Evolutionary conservation across 2,888 invertebrate genomes (phyloP).

Genomic region (Brassicogethes aeneus): DNA sequence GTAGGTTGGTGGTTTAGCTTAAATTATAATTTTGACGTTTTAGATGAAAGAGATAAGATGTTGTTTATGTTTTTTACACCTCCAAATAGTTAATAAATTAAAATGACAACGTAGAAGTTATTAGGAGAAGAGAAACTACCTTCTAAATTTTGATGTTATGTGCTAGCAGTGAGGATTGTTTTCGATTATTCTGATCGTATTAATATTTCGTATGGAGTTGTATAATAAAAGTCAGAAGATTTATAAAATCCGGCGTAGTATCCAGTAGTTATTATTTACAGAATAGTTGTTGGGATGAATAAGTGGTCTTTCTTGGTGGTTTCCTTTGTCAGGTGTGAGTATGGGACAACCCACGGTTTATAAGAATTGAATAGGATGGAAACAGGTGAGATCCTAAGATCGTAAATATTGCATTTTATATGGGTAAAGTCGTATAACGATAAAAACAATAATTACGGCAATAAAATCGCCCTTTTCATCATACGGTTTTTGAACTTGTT

Average conservation of each 20-base stretch:
- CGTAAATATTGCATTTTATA: constrained; percentile 30
- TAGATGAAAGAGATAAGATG: too few species aligned
- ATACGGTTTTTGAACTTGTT: constrained; percentile 24
- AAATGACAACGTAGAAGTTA: too few species aligned
- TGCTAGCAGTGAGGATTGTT: constrained; percentile 2
- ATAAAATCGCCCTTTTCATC: constrained; percentile 29
- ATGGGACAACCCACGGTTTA: constrained; percentile 16
- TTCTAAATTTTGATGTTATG: too few species aligned
- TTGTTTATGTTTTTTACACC: too few species aligned
- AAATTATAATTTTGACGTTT: too few species aligned
- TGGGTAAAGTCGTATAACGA: constrained; percentile 24
- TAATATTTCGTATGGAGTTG: background rate
- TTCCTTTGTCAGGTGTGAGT: too few species aligned
- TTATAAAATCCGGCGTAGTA: constrained; percentile 21
- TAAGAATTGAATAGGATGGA: constrained; percentile 17
- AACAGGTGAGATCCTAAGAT: constrained; percentile 28
- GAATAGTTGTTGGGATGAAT: constrained; percentile 19
- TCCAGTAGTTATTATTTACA: constrained; percentile 23
- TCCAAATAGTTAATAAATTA: too few species aligned
- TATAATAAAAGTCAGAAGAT: constrained; percentile 12
- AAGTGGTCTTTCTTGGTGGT: constrained; percentile 24
- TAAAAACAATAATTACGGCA: constrained; percentile 30
- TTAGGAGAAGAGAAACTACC: too few species aligned
- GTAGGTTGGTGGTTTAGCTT: too few species aligned
- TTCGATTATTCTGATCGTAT: constrained; percentile 4